Base-by-base conservation (phyloP, 2,113 vertebrate species). In the Clarias magur region DNA sequence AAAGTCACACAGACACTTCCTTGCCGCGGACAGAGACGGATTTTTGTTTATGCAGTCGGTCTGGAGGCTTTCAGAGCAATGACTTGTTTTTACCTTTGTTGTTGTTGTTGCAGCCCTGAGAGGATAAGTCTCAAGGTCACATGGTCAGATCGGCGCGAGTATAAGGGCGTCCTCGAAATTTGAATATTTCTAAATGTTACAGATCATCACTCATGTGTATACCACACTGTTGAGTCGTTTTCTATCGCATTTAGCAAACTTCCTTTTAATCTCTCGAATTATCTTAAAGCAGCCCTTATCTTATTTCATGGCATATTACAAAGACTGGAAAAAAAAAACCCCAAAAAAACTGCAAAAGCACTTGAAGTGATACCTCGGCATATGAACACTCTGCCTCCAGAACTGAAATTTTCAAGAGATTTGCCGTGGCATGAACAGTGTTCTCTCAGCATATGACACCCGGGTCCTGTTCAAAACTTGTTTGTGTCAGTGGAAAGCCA, bases 1-100 rank as follows among this genome's bases (percentile, higher is more conserved):
- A 78, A 65, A 83, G 70, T 9, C 81, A 34, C 27, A 25, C 0
- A 54, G 60, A 65, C 80, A 12, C 70, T 83, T 87, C 60, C 80
- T 76, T 21, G 56, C 21, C 13, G 0, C 42, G 4, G 23, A 63
- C 27, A 56, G 68, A 65, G 70, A 76, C 27, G 1, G 16, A 65
- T 76, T 27, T 48, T 30, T 87, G 68, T 87, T 82, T 72, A 62
- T 3, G 10, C 2, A 54, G 54, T 1, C 68, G 6, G 13, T 25
- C 48, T 70, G 21, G 34, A 72, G 62, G 4, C 65, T 73, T 25
- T 72, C 65, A 16, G 0, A 59, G 56, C 78, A 60, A 27, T 21
- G 78, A 30, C 53, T 30, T 80, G 27, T 80, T 80, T 59, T 80
- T 2, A 34, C 19, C 8, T 62, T 67, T n/a, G 19, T 67, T 27